phyloP scores from a whole-genome alignment of 2,113 vertebrate species.

The Otis tarda region DNA sequence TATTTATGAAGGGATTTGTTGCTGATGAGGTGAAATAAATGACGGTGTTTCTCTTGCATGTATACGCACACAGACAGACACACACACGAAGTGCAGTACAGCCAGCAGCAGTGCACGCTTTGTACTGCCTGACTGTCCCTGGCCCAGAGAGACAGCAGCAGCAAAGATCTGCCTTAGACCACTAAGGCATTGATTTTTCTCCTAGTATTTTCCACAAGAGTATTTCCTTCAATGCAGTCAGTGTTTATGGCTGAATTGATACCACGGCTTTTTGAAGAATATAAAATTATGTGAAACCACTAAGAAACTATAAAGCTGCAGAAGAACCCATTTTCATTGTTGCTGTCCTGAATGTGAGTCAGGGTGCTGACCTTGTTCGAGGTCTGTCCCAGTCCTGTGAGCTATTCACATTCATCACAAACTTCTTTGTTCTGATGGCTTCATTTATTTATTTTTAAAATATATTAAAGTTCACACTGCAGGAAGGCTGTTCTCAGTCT shows the following conservation, averaged over 20 bases:
- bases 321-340: background rate
- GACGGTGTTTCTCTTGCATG: background rate
- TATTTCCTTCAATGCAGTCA: background rate
- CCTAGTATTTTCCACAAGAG: background rate
- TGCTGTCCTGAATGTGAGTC: background rate
- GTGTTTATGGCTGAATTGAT: background rate
- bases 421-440: background rate
- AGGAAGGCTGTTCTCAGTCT: background rate
- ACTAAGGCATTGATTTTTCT: background rate
- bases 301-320: background rate
- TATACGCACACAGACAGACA: no score
- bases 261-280: background rate
- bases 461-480: background rate
- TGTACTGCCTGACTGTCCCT: no score
- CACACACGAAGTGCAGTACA: background rate
- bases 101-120: fast-evolving
- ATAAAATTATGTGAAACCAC: background rate
- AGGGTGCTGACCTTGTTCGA: background rate
- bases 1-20: background rate
- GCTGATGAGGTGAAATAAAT: background rate
- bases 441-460: background rate
- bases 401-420: background rate
- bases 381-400: background rate
- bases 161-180: background rate
- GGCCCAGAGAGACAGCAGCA: background rate